Percentiles rank a stretch among this genome's conserved stretches.
These are phyloP conservation scores for Terrapene triunguis DNA, from an alignment of 2,113 vertebrate genomes.

Conservation along the genomic window DNA sequence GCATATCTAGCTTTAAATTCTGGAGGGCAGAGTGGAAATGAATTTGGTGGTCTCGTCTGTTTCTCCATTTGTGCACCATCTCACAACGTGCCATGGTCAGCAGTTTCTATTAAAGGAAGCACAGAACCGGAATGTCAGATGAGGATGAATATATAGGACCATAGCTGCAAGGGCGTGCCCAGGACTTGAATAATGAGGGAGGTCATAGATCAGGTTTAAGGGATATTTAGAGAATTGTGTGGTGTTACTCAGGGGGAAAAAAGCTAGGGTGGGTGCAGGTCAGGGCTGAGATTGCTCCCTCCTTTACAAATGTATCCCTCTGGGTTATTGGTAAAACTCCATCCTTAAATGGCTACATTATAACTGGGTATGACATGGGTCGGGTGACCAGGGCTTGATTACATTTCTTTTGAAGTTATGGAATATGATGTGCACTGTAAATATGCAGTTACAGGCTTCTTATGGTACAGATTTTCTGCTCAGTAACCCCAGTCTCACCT, in stretches of 20 bases:
- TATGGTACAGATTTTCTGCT: neutral
- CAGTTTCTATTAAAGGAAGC: neutral
- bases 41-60: neutral
- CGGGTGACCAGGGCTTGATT: neutral
- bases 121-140: neutral
- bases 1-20: neutral
- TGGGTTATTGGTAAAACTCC: neutral
- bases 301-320: neutral
- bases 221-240: neutral
- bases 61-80: neutral
- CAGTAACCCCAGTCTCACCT: neutral
- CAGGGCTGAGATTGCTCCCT: neutral
- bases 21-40: neutral
- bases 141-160: neutral
- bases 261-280: neutral
- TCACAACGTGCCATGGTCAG: neutral
- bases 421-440: neutral
- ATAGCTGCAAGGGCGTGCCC: neutral
- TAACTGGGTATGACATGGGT: neutral
- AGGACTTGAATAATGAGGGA: neutral
- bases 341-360: neutral
- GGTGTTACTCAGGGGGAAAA: neutral
- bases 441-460: neutral
- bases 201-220: neutral
- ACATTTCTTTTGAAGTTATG: neutral